Evolutionary conservation across 2,888 invertebrate species (phyloP).

Genomic region (Spisula subtruncata): DNA sequence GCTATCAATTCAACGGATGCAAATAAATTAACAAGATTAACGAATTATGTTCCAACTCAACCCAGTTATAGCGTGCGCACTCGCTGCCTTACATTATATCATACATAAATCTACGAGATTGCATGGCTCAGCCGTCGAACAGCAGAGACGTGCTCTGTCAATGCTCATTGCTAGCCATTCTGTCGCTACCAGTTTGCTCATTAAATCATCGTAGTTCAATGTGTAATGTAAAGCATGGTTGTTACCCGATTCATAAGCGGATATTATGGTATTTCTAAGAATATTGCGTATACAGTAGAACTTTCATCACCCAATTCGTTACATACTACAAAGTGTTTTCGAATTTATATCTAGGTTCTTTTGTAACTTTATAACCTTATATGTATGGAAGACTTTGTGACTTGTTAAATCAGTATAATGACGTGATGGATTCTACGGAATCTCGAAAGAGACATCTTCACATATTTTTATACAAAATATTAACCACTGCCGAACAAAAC

Average conservation of each 20-base stretch:
- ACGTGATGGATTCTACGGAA: neutral
- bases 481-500: too few species aligned
- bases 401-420: too few species aligned
- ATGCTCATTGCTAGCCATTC: neutral
- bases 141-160: neutral
- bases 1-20: neutral
- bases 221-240: too few species aligned
- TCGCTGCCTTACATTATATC: neutral
- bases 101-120: neutral
- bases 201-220: too few species aligned
- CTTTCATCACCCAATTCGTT: too few species aligned
- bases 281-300: too few species aligned
- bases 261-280: too few species aligned
- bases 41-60: neutral
- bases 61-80: neutral
- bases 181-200: neutral
- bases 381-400: neutral
- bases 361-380: neutral
- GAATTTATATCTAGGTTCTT: too few species aligned
- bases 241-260: too few species aligned
- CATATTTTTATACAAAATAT: too few species aligned
- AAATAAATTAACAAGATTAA: slow-evolving; percentile 22
- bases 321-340: too few species aligned
- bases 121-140: neutral
- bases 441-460: too few species aligned